phyloP scores from a whole-genome alignment of 2,113 vertebrate species.

The Triplophysa rosa region DNA sequence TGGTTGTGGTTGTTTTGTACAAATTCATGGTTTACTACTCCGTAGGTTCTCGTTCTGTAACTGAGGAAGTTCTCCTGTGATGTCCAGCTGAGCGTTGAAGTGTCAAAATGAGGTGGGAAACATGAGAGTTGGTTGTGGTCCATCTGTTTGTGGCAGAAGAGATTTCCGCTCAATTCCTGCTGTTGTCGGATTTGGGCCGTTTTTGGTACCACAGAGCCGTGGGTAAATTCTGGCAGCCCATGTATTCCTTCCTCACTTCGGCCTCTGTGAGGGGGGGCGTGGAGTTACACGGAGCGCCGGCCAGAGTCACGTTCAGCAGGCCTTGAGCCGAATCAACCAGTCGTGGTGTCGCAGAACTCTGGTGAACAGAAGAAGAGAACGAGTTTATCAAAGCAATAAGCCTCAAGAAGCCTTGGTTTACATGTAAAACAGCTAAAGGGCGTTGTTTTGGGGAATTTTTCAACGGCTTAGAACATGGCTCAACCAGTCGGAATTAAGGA shows the following conservation, averaged over 20 bases:
- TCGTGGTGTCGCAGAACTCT: slow-evolving; percentile 61
- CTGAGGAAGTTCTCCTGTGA: slow-evolving; percentile 1
- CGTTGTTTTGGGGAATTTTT: too few relatives aligned
- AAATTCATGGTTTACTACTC: slow-evolving; percentile 8
- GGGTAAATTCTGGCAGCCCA: slow-evolving; percentile 83
- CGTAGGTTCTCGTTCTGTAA: background rate
- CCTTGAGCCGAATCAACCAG: slow-evolving; percentile 61
- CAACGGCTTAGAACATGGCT: too few relatives aligned
- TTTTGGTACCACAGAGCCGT: slow-evolving; percentile 80
- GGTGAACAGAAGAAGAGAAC: background rate
- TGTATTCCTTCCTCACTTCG: slow-evolving; percentile 75
- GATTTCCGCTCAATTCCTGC: slow-evolving; percentile 54
- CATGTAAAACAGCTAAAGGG: too few relatives aligned
- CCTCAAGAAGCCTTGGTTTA: too few relatives aligned
- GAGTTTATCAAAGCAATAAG: background rate
- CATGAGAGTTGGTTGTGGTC: background rate
- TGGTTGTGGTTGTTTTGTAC: slow-evolving; percentile 5
- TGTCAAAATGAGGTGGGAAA: background rate
- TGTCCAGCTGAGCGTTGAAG: background rate
- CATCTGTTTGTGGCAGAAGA: background rate
- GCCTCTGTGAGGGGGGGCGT: slow-evolving; percentile 76
- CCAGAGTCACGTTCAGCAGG: slow-evolving; percentile 75
- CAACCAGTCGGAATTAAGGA: too few relatives aligned
- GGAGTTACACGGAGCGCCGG: slow-evolving; percentile 77
- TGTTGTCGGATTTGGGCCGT: slow-evolving; percentile 52